These are phyloP conservation scores for Iselma pallidipennis DNA, from an alignment of 2,888 invertebrate genomes.

Conservation along the genomic window DNA sequence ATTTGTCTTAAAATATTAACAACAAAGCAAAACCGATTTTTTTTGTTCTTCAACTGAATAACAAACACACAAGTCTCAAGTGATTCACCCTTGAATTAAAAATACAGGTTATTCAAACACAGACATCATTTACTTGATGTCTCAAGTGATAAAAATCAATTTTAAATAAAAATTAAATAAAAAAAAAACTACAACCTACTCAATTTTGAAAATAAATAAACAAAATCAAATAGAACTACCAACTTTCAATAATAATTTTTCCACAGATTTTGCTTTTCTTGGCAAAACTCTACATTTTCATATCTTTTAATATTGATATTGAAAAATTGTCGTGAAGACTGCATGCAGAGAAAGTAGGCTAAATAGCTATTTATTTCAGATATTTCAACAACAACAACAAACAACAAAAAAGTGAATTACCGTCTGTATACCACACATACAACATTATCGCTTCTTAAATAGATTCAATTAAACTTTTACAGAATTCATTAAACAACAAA, in stretches of 20 bases:
- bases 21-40: too few relatives aligned
- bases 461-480: too few relatives aligned
- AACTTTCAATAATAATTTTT: neutral
- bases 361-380: slow-evolving; percentile 18
- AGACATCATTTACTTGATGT: neutral
- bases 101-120: neutral
- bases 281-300: too few relatives aligned
- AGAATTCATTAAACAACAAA: too few relatives aligned
- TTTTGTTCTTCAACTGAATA: too few relatives aligned
- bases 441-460: too few relatives aligned
- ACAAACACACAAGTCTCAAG: neutral
- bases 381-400: neutral
- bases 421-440: neutral
- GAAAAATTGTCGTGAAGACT: slow-evolving; percentile 4
- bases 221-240: neutral
- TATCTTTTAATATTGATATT: neutral
- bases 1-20: too few relatives aligned
- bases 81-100: neutral
- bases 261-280: too few relatives aligned
- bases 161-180: too few relatives aligned
- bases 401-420: neutral
- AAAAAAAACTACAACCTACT: neutral
- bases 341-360: slow-evolving; percentile 20
- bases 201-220: neutral
- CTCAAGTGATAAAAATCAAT: neutral